Base-by-base conservation (phyloP, 64 coral and sea anemone species). In the Orbicella faveolata region DNA sequence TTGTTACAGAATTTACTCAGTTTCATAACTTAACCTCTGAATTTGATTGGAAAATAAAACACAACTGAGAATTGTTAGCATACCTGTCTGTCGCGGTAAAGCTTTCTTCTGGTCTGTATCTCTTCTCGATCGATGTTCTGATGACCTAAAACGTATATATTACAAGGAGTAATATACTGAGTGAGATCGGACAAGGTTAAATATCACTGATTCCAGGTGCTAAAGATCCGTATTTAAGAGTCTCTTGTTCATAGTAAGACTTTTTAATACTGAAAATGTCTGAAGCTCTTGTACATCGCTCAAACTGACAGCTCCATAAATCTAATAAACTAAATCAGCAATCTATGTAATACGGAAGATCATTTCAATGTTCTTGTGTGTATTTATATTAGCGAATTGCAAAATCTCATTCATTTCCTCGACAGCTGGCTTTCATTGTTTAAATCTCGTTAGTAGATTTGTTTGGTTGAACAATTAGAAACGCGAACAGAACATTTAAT, bases 331-430 rank as follows among this genome's bases (percentile, higher is more conserved):
- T 39, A 9, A 68, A 34, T 26, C 34, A 83, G 34, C 61, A 83
- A 83, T 83, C 61, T 36, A 69, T 26, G 64, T 26, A 16, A 84
- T 52, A 52, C 11, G 52, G 21, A 8, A 51, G 63, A 84, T 70
- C 37, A 72, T 84, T 67, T 70, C 44, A 23, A 69, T 70, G 48
- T 72, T 72, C 70, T 2, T 52, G 10, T 72, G 21, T 14, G 34
- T 84, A 64, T 84, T 72, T 84, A 72, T 52, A 26, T 72, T 70
- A 48, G 82, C 20, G 36, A 69, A 84, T 84, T 67, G 18, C 64
- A 81, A 55, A 51, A 17, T 70, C 44, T 69, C 70, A 72, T 84
- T 70, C 37, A 72, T 84, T 84, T 72, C 61, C 82, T 84, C 34
- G 14, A n/a, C 64, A 84, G 64, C 35, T 84, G 63, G 21, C 20